Base-by-base conservation (phyloP, 2,797 vertebrate species). In the Ibycter americanus region DNA sequence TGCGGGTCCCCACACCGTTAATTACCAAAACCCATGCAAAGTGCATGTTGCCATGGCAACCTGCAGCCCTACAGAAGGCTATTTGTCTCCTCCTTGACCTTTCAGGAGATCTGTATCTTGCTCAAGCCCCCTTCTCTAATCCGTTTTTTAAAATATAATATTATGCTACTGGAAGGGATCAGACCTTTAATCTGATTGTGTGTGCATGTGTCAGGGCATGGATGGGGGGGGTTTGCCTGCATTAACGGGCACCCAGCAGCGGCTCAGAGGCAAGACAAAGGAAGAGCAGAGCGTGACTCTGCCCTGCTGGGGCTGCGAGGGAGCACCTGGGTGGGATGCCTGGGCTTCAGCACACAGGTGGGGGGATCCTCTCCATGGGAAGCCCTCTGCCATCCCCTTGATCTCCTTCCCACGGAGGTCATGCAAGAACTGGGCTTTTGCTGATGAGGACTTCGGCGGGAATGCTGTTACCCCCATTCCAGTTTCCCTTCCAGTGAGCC, bases 111-210 rank as follows among this genome's bases (percentile, higher is more conserved):
- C 74, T 72, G 58, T 83, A 56, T 96, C 96, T 92, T 68, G 71
- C 68, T 84, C 32, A 23, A 94, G 91, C 97, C 98, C 97, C 98
- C 91, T 88, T 49, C 93, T 94, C 97, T 98, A 98, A 99, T 98
- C 98, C 67, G 95, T 87, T 94, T 94, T 96, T 94, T 98, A 97
- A 98, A 98, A 98, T 98, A 97, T 98, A 98, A 98, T 97, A 98
- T 98, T 98, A 98, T 98, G 97, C 95, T 92, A 84, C 98, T 98
- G 98, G 98, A 99, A 98, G 98, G 98, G 98, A 98, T 99, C 98
- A 98, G 97, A 97, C 97, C 97, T 96, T 90, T 99, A 99, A 99
- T 99, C 98, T 98, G 98, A 98, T 99, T 99, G 97, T 95, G 96
- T 96, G 70, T 80, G 93, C 88, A 63, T 73, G 79, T 83, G 92